Evolutionary conservation across 2,797 vertebrate genomes (phyloP).

Genomic region (Nannoperca obscura): DNA sequence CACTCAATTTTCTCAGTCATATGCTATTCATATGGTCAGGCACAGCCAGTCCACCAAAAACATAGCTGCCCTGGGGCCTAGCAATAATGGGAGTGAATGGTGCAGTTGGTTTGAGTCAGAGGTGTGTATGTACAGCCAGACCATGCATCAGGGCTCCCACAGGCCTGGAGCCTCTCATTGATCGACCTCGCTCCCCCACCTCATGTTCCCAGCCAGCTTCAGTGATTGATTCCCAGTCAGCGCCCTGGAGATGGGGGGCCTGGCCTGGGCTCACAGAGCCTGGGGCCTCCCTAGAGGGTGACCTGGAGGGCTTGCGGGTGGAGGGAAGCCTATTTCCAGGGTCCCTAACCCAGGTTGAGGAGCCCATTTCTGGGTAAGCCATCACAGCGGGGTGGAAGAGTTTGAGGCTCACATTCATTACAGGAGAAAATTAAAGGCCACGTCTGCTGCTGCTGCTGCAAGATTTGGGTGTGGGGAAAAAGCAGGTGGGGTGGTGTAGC

Average conservation of each 20-base stretch:
- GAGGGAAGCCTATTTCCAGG: conserved; percentile 57
- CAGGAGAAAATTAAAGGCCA: conserved; percentile 77
- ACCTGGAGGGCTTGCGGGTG: conserved; percentile 66
- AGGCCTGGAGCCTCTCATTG: conserved; percentile 76
- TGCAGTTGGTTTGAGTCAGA: conserved; percentile 71
- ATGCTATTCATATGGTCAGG: conserved; percentile 64
- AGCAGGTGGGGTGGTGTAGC: not conserved
- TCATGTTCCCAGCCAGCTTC: conserved; percentile 66
- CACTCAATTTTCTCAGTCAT: conserved; percentile 49
- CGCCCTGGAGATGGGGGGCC: conserved; percentile 79
- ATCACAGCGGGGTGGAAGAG: conserved; percentile 61
- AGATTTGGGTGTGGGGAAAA: conserved; percentile 28
- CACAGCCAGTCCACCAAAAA: conserved; percentile 54
- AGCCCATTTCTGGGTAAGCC: conserved; percentile 71
- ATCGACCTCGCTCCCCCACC: conserved; percentile 69
- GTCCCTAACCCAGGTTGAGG: conserved; percentile 58
- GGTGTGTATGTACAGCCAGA: conserved; percentile 70
- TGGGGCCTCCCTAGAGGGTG: conserved; percentile 71
- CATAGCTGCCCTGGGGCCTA: conserved; percentile 62
- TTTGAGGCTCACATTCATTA: conserved; percentile 75
- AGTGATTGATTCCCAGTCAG: conserved; percentile 85
- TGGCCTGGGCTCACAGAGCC: conserved; percentile 69
- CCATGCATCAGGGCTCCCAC: conserved; percentile 81
- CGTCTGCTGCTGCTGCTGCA: conserved; percentile 54
- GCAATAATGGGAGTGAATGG: conserved; percentile 70